Conservation (phyloP, 2,113 vertebrate species). For the Lucifuga dentata region DNA sequence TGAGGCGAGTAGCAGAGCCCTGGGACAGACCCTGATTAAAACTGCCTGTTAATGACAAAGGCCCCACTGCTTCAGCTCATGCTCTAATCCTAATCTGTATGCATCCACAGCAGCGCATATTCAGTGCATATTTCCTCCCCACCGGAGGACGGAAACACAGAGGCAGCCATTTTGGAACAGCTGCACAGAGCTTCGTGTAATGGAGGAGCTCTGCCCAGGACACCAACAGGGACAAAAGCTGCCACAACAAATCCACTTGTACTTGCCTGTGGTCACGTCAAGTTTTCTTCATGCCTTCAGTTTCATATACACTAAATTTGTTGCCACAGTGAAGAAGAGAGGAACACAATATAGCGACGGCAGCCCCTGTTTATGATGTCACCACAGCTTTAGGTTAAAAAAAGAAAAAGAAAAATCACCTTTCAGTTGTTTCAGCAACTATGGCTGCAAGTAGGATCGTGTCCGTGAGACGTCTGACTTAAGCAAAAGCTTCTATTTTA, state of each 20-base stretch:
- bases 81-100: constrained; percentile 80
- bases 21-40: constrained; percentile 75
- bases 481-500: constrained; percentile 12
- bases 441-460: background rate
- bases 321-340: background rate
- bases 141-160: constrained; percentile 58
- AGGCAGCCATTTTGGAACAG: constrained; percentile 80
- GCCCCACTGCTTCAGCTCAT: constrained; percentile 57
- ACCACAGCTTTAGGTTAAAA: constrained; percentile 18
- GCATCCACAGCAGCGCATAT: constrained; percentile 57
- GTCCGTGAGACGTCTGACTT: background rate
- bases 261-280: background rate
- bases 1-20: constrained; percentile 61
- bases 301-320: background rate
- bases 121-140: constrained; percentile 60
- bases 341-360: background rate
- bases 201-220: constrained; percentile 70
- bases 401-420: constrained; percentile 7
- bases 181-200: constrained; percentile 73
- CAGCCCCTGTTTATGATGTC: constrained; percentile 5
- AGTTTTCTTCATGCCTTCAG: constrained; percentile 1
- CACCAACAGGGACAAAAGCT: constrained; percentile 34
- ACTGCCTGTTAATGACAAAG: constrained; percentile 74
- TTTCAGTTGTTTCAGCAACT: constrained; percentile 4
- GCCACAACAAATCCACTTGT: constrained; percentile 27